phyloP scores from a whole-genome alignment of 2,797 vertebrate genomes.

The Varecia variegata region DNA sequence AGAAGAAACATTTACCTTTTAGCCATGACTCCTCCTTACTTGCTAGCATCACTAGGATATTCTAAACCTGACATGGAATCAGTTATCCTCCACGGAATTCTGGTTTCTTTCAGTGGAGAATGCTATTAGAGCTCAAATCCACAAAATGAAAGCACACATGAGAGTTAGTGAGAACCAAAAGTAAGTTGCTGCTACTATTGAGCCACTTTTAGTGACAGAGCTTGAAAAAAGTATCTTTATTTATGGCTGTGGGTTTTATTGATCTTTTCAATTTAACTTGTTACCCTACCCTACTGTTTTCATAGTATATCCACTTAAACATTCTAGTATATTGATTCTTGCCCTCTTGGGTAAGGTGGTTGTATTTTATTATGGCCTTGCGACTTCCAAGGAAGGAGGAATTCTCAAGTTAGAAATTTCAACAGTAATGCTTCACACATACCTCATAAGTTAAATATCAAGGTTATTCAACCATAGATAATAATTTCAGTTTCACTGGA shows the following conservation, averaged over 20 bases:
- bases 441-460: not conserved
- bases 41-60: not conserved
- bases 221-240: not conserved
- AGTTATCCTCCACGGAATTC: not conserved
- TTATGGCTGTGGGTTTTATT: constrained; percentile 4
- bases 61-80: not conserved
- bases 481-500: not conserved
- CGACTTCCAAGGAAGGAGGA: not conserved
- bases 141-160: not conserved
- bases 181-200: not conserved
- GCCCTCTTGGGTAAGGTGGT: not conserved
- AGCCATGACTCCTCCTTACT: not conserved
- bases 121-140: not conserved
- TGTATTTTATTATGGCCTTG: not conserved
- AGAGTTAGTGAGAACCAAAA: not conserved
- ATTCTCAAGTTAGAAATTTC: constrained; percentile 11
- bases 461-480: not conserved
- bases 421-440: not conserved
- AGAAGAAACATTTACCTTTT: not conserved
- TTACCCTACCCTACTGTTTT: not conserved
- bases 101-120: not conserved
- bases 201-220: not conserved
- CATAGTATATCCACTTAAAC: not conserved
- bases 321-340: not conserved
- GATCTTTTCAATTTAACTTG: constrained; percentile 33